Base-by-base conservation (phyloP, 2,888 invertebrate genomes). In the Parnassius glacialis region DNA sequence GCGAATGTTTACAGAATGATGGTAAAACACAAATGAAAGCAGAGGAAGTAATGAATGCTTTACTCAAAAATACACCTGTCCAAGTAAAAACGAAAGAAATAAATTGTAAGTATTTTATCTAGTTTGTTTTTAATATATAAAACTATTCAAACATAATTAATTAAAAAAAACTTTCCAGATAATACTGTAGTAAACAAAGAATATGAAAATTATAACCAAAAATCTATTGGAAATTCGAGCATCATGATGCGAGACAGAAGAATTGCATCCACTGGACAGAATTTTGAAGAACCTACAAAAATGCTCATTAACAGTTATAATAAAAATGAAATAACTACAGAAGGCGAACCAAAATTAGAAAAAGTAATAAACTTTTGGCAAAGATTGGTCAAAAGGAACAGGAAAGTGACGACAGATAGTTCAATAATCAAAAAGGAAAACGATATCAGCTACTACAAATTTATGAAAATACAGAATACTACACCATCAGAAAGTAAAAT, bases 311-410 rank as follows among this genome's bases (percentile, higher is more conserved):
- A 59, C 20, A 58, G 47, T 25, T n/a, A 52, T 20, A 43, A 9
- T n/a, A 20, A 50, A 57, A 61, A 56, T 58, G 52, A 62, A 62
- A 51, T 55, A 55, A 66, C 57, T 61, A 55, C 20, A 2, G 57
- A 65, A 9, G 67, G 58, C 2, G 64, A 71, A 65, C 69, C 71
- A 0, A 68, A 72, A 53, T 61, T 80, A 10, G 68, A 74, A n/a
- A 76, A 67, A 41, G 64, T 81, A 12, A 63, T 80, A 12, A 70
- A 74, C 9, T 78, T 82, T 61, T 70, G 71, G 69, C 50, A 68
- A 57, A 66, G 42, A 57, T 55, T 61, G 10, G 63, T 12, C 7
- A 52, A 51, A 48, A 57, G 52, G 13, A 10, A 51, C 12, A 44
- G 47, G n/a, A 34, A 42, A 44, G 10, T 20, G 9, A 45, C 25